These are phyloP conservation scores for Saxidomus purpurata DNA, from an alignment of 1,140 invertebrate species.

Conservation along the genomic window DNA sequence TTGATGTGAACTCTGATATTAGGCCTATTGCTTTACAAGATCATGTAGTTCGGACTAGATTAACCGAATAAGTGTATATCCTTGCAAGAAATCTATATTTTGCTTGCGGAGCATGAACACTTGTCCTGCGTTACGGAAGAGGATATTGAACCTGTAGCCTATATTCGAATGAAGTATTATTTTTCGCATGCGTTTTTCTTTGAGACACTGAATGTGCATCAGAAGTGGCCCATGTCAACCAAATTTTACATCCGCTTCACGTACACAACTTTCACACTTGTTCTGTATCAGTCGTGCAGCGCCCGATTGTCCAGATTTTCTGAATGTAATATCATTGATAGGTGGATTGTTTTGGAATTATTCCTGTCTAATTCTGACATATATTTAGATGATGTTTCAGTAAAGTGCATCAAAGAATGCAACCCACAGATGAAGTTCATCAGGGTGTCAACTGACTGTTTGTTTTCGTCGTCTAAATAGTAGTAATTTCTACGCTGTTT, in stretches of 20 bases:
- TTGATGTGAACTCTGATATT: neutral
- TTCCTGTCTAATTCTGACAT: slow-evolving; percentile 19
- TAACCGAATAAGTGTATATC: neutral
- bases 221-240: neutral
- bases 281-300: neutral
- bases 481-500: slow-evolving; percentile 4
- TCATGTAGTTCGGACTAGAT: slow-evolving; percentile 26
- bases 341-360: neutral
- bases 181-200: neutral
- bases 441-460: slow-evolving; percentile 1
- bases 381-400: slow-evolving; percentile 21
- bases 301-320: slow-evolving; percentile 16
- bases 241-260: slow-evolving; percentile 12
- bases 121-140: slow-evolving; percentile 50
- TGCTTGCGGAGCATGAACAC: slow-evolving; percentile 29
- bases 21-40: slow-evolving; percentile 42
- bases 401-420: too few relatives aligned
- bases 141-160: slow-evolving; percentile 57
- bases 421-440: slow-evolving; percentile 61
- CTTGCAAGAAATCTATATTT: slow-evolving; percentile 31
- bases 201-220: neutral
- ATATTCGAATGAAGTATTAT: slow-evolving; percentile 23
- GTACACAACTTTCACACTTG: neutral
- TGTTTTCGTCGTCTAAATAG: neutral
- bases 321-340: neutral